These are phyloP conservation scores for Nerophis ophidion DNA, from an alignment of 2,113 vertebrate genomes.

Conservation along the genomic window DNA sequence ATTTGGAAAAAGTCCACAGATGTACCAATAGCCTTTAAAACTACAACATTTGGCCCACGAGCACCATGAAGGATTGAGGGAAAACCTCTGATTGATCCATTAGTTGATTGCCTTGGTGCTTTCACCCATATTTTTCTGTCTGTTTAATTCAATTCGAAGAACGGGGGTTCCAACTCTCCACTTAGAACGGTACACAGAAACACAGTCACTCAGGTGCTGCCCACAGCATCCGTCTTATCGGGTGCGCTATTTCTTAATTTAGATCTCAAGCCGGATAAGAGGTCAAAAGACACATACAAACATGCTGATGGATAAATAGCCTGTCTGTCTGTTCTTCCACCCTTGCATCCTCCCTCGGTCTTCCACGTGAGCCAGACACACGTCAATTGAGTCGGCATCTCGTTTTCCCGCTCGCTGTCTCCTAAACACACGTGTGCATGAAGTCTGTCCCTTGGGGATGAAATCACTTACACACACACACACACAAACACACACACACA, in stretches of 20 bases:
- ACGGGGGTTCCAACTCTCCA: conserved; percentile 57
- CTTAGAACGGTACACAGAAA: conserved; percentile 33
- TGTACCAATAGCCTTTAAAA: no score
- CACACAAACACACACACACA: no score
- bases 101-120: neutral
- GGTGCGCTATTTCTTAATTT: conserved; percentile 69
- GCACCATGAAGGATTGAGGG: no score
- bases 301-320: conserved; percentile 63
- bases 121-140: conserved; percentile 41
- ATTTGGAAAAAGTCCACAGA: no score
- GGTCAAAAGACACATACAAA: conserved; percentile 66
- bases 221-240: conserved; percentile 56
- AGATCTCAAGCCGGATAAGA: conserved; percentile 72
- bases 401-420: conserved; percentile 34
- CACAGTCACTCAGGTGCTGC: conserved; percentile 24
- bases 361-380: conserved; percentile 63
- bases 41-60: no score
- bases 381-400: conserved; percentile 64
- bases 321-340: conserved; percentile 35
- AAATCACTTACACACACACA: conserved; percentile 30
- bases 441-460: conserved; percentile 31
- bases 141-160: conserved; percentile 71
- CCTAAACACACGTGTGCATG: conserved; percentile 26
- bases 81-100: neutral
- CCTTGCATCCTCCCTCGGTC: conserved; percentile 34